Evolutionary conservation across 2,113 vertebrate species (phyloP).

Genomic region (Suricata suricatta): DNA sequence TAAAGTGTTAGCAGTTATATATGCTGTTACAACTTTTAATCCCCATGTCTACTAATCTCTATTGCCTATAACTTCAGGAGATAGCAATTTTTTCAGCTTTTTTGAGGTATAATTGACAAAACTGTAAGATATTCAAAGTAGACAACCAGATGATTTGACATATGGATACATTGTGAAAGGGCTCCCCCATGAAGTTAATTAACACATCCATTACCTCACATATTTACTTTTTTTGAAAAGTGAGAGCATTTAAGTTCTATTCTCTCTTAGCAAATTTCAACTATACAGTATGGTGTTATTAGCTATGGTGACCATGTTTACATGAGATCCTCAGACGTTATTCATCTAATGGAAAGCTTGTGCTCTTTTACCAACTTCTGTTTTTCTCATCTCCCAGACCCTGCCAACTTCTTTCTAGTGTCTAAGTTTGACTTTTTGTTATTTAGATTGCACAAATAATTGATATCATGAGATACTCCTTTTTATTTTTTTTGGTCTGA

Average conservation of each 20-base stretch:
- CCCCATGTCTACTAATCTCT: not conserved
- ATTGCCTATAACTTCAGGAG: not conserved
- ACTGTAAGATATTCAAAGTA: not conserved
- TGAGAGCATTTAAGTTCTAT: not conserved
- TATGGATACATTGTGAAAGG: not conserved
- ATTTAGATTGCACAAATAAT: not conserved
- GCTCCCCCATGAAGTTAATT: not conserved
- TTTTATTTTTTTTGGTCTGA: not conserved
- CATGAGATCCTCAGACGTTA: not conserved
- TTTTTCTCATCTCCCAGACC: not conserved
- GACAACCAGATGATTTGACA: not conserved
- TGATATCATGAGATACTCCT: not conserved
- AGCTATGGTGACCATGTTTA: not conserved
- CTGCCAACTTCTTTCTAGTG: not conserved
- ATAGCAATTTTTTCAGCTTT: not conserved
- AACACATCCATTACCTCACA: not conserved
- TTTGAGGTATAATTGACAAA: not conserved
- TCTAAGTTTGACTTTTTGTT: not conserved
- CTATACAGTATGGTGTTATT: not conserved
- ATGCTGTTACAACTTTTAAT: not conserved
- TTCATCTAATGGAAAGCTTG: not conserved
- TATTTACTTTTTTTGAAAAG: not conserved
- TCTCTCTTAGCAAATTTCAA: not conserved
- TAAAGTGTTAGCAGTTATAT: not conserved
- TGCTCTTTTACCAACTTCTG: not conserved